These are phyloP conservation scores for Periophthalmodon schlosseri DNA, from an alignment of 2,113 vertebrate species.

Conservation along the genomic window DNA sequence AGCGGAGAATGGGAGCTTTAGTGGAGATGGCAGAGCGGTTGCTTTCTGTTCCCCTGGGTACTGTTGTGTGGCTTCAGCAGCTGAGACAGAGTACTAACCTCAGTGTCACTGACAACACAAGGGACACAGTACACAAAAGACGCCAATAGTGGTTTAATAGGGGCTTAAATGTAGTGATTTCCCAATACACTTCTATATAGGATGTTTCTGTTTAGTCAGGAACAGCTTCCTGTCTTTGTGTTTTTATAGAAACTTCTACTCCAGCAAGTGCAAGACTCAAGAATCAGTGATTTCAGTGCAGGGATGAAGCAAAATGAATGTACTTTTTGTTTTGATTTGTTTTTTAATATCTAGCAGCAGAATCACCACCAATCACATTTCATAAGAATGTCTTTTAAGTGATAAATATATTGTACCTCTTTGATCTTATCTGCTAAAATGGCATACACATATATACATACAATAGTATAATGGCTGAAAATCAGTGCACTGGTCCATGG, in stretches of 20 bases:
- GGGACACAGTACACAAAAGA: slow-evolving; percentile 11
- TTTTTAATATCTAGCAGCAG: too few species aligned
- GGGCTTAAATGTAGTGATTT: background rate
- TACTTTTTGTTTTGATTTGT: too few species aligned
- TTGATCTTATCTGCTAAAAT: too few species aligned
- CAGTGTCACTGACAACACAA: slow-evolving; percentile 19
- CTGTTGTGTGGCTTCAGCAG: slow-evolving; percentile 4
- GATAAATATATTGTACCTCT: background rate
- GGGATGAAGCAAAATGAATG: too few species aligned
- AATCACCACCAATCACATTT: too few species aligned
- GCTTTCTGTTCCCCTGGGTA: slow-evolving; percentile 6
- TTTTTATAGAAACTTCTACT: background rate
- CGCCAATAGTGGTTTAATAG: background rate
- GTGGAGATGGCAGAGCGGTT: slow-evolving; percentile 22
- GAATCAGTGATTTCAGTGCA: too few species aligned
- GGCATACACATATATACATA: too few species aligned
- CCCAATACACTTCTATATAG: background rate
- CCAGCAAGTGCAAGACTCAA: background rate
- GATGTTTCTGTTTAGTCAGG: background rate
- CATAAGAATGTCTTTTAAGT: background rate
- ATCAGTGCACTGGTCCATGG: too few species aligned
- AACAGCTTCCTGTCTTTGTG: background rate
- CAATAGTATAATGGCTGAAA: too few species aligned
- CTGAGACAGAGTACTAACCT: slow-evolving; percentile 1
- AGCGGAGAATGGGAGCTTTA: background rate